These are phyloP conservation scores for Apamea sordens DNA, from an alignment of 2,888 invertebrate genomes.

Conservation along the genomic window DNA sequence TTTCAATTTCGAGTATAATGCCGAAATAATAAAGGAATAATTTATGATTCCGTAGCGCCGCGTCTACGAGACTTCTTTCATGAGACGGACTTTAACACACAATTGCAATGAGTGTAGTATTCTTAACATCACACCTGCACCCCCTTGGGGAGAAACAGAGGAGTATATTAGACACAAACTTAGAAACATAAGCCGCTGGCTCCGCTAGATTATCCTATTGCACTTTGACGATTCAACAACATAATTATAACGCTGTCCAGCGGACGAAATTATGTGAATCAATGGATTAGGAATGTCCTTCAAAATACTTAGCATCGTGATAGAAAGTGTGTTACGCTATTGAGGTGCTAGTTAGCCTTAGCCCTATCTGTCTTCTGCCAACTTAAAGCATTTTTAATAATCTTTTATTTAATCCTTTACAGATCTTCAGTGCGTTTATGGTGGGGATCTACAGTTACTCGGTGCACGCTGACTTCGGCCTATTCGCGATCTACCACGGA, in stretches of 20 bases:
- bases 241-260: neutral
- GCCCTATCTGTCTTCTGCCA: neutral
- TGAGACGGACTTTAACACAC: neutral
- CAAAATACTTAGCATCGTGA: neutral
- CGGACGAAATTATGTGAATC: neutral
- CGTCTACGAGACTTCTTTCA: no score
- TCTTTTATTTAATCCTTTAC: constrained; percentile 57
- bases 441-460: constrained; percentile 79
- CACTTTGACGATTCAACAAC: neutral
- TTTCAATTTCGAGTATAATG: no score
- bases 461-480: constrained; percentile 56
- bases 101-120: neutral
- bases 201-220: no score
- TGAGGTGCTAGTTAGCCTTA: neutral
- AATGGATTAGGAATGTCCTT: neutral
- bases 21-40: no score
- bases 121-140: no score
- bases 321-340: neutral
- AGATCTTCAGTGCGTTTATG: constrained; percentile 82
- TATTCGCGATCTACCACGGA: constrained; percentile 71
- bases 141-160: no score
- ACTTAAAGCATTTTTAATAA: neutral
- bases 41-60: no score
- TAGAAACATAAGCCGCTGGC: no score
- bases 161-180: no score